These are phyloP conservation scores for Brachypalpus laphriformis DNA, from an alignment of 2,888 invertebrate species.

Conservation along the genomic window DNA sequence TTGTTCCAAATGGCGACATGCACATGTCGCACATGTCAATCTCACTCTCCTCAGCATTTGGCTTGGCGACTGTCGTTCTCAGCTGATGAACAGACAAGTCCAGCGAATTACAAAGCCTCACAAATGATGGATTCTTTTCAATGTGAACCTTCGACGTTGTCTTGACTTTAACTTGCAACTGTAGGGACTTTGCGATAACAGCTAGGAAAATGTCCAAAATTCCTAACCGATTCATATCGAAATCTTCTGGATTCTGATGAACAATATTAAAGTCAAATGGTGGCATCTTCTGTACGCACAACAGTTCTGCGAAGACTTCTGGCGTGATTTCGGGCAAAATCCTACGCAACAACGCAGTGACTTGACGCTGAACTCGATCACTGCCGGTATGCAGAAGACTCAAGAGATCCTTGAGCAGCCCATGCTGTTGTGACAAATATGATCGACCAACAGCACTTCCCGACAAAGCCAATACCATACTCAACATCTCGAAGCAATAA, in stretches of 20 bases:
- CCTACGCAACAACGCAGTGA: conserved; percentile 91
- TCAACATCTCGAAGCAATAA: conserved; percentile 99
- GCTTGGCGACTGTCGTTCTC: conserved; percentile 75
- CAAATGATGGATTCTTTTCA: conserved; percentile 84
- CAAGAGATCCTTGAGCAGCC: conserved; percentile 92
- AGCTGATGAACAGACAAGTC: conserved; percentile 81
- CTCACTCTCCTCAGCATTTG: conserved; percentile 62
- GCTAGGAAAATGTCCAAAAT: conserved; percentile 95
- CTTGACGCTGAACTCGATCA: conserved; percentile 96
- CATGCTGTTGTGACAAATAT: conserved; percentile 95
- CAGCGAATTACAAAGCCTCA: conserved; percentile 81
- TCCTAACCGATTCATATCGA: conserved; percentile 86
- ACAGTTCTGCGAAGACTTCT: conserved; percentile 89
- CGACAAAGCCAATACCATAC: conserved; percentile 95
- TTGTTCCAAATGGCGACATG: conserved; percentile 75
- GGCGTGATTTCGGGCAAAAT: conserved; percentile 96
- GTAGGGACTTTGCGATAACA: conserved; percentile 95
- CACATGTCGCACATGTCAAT: conserved; percentile 72
- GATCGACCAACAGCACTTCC: conserved; percentile 95
- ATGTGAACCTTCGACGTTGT: conserved; percentile 82
- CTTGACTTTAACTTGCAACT: conserved; percentile 92
- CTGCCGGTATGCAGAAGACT: conserved; percentile 96
- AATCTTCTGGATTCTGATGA: conserved; percentile 82
- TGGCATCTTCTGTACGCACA: conserved; percentile 88
- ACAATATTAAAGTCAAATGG: conserved; percentile 91